phyloP scores from a whole-genome alignment of 2,888 invertebrate genomes.

The Caenorhabditis wallacei region DNA sequence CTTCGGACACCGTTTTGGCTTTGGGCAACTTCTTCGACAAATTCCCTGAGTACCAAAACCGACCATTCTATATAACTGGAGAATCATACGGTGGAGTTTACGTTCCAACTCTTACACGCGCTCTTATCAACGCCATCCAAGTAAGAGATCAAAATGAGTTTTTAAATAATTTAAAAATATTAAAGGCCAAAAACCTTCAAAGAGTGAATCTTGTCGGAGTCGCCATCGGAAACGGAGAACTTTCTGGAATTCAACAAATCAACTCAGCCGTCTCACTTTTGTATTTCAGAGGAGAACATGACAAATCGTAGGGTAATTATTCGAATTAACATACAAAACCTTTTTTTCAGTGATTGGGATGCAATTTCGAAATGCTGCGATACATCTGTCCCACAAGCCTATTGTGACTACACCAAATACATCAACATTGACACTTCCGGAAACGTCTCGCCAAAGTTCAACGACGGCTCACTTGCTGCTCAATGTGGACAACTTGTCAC shows the following conservation, averaged over 20 bases:
- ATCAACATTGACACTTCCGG: slow-evolving; percentile 74
- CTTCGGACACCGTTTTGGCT: slow-evolving; percentile 84
- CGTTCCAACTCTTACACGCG: slow-evolving; percentile 83
- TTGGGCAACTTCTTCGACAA: slow-evolving; percentile 84
- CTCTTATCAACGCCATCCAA: slow-evolving; percentile 63
- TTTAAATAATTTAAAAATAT: background rate
- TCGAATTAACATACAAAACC: background rate
- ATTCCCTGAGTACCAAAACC: slow-evolving; percentile 84
- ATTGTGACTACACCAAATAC: slow-evolving; percentile 75
- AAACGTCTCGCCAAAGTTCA: slow-evolving; percentile 73
- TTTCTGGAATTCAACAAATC: slow-evolving; percentile 77
- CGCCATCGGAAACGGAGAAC: slow-evolving; percentile 82
- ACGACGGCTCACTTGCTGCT: slow-evolving; percentile 63
- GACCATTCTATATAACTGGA: slow-evolving; percentile 85
- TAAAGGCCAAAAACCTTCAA: slow-evolving; percentile 54
- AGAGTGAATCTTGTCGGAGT: slow-evolving; percentile 77
- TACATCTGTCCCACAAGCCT: slow-evolving; percentile 63
- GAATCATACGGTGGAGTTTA: slow-evolving; percentile 84
- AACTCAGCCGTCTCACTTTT: slow-evolving; percentile 76
- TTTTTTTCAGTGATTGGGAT: slow-evolving; percentile 69
- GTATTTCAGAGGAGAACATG: slow-evolving; percentile 75
- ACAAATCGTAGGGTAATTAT: slow-evolving; percentile 66
- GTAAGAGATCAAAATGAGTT: background rate
- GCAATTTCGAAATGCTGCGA: slow-evolving; percentile 70
- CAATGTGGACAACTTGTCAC: slow-evolving; percentile 72